phyloP scores from a whole-genome alignment of 2,888 invertebrate species.

The Nomada fabriciana region DNA sequence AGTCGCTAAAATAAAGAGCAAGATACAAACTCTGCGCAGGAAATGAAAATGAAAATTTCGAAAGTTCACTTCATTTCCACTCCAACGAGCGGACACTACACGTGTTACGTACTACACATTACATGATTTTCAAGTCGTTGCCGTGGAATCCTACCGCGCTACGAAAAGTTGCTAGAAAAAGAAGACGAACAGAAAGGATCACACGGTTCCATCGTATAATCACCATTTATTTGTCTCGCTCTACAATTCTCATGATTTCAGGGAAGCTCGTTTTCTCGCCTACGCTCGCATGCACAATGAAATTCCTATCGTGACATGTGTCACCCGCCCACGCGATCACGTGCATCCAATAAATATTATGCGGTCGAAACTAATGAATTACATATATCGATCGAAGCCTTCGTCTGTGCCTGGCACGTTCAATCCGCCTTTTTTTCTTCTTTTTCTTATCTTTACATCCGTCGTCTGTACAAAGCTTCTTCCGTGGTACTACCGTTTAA shows the following conservation, averaged over 20 bases:
- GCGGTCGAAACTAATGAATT: constrained; percentile 30
- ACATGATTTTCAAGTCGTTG: no score
- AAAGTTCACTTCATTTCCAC: no score
- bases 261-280: constrained; percentile 51
- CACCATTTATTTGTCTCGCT: constrained; percentile 80
- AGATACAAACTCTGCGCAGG: background rate
- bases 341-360: constrained; percentile 65
- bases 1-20: no score
- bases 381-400: constrained; percentile 41
- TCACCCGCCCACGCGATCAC: constrained; percentile 49
- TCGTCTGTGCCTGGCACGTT: constrained; percentile 32
- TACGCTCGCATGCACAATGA: constrained; percentile 18
- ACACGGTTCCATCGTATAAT: constrained; percentile 71
- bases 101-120: no score
- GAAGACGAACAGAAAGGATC: constrained; percentile 1
- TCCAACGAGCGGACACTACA: no score
- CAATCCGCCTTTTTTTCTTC: background rate
- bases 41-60: background rate
- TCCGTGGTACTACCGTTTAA: constrained; percentile 51
- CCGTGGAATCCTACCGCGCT: no score
- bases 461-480: constrained; percentile 57
- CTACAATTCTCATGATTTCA: constrained; percentile 72
- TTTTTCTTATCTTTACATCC: background rate
- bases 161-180: background rate
- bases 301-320: constrained; percentile 38